Evolutionary conservation across 2,797 vertebrate species (phyloP), one percentile per base, ranked within the genome.

Genomic region (Acrocephalus scirpaceus): DNA sequence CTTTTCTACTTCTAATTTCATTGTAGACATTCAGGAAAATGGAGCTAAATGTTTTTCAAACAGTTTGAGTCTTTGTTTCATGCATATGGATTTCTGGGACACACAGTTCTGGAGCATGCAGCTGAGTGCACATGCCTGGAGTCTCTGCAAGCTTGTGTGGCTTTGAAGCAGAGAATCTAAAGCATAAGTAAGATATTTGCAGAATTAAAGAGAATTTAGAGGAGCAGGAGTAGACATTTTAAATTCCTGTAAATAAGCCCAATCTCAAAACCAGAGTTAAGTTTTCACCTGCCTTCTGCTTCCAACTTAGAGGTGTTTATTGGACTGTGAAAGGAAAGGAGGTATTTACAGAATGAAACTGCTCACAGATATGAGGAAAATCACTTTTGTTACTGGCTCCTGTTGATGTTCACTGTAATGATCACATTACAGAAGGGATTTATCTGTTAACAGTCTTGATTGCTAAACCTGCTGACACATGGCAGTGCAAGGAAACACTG

Each of bases 151-250:
- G 32, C 54, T 88, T 75, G 20, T 29, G 36, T 27, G 44, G 54
- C 76, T 93, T 91, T 81, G 66, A 84, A 94, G 58, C 40, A 64
- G 38, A 60, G 23, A 86, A 75, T 78, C 36, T 72, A 66, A 75
- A 91, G 23, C 58, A 25, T 25, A 69, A 86, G 32, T 30, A 69
- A 44, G 58, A 22, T 62, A 29, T 74, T 56, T 90, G 82, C 56
- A 72, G 79, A 88, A 84, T 86, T 90, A 57, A 82, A 80, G 62
- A 75, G 47, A 93, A 88, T 95, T 76, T 61, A 88, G 56, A 86
- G 53, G 25, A 92, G 48, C 23, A 66, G 30, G 40, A 56, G 30
- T 17, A 61, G 38, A 71, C 17, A 65, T 51, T 47, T 85, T 45
- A 53, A 76, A 70, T 78, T 90, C 51, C 60, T 81, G 12, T 62